phyloP scores from a whole-genome alignment of 1,140 invertebrate species.

The Fopius arisanus region DNA sequence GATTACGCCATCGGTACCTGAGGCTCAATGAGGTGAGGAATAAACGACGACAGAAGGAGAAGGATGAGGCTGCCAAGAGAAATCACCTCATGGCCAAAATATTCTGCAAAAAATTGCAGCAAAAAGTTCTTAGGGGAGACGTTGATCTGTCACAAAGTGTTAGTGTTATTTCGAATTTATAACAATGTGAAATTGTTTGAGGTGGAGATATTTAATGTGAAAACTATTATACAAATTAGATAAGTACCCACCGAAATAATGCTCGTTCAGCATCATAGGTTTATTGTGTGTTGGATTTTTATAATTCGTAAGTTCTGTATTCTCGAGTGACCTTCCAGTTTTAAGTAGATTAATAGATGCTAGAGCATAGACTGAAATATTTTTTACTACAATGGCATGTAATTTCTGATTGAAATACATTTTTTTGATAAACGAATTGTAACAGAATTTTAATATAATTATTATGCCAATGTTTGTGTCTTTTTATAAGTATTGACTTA shows the following conservation, averaged over 20 bases:
- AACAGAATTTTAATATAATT: too few relatives aligned
- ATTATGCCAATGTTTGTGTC: too few relatives aligned
- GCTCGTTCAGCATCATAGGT: background rate
- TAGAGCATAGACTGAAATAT: constrained; percentile 4
- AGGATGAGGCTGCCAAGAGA: constrained; percentile 62
- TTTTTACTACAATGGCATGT: background rate
- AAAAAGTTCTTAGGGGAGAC: constrained; percentile 63
- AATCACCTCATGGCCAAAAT: constrained; percentile 68
- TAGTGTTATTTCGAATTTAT: constrained; percentile 61
- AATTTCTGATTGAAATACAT: background rate
- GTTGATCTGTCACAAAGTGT: constrained; percentile 65
- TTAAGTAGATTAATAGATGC: background rate
- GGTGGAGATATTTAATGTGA: background rate
- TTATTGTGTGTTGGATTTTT: background rate
- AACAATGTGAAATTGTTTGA: background rate
- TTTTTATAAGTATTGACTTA: too few relatives aligned
- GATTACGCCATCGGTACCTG: constrained; percentile 62
- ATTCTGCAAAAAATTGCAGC: constrained; percentile 66
- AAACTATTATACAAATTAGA: background rate
- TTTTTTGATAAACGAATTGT: background rate
- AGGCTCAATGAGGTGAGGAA: constrained; percentile 62
- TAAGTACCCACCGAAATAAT: constrained; percentile 3
- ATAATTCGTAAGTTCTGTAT: background rate
- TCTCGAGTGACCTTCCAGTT: background rate
- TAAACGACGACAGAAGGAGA: constrained; percentile 59